Evolutionary conservation across 1,140 invertebrate species (phyloP), one percentile per base, ranked within the genome.

Genomic region (Delia radicum): DNA sequence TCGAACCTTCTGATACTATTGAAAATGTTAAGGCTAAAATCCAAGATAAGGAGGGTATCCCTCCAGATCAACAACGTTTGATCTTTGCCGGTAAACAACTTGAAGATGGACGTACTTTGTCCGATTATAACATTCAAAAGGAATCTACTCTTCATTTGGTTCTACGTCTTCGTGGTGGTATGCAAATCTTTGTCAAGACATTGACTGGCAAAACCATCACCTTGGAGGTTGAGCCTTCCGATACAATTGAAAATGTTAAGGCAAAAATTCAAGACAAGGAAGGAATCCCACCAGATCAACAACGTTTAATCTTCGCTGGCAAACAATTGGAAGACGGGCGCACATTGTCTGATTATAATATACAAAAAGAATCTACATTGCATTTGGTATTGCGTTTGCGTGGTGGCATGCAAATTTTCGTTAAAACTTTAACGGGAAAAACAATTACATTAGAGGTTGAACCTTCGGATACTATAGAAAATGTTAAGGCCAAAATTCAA

Each of bases 11-110:
- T 29, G 94, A 96, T 86, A 95, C 94, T 15, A 96, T 96, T 83
- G 94, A 96, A 87, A 95, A 96, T 92, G 94, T 96, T 0, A 96
- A 96, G 84, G 92, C 94, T 2, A 96, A 96, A 82, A 96, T 96
- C 82, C 94, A 96, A 86, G 91, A 96, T 76, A 95, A 93, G 85
- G 92, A 94, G 87, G 94, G 95, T 80, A 95, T 94, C 87, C 94
- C 94, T 55, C 93, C 94, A 77, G 94, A 95, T 87, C 93, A 95
- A 85, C 94, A 95, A 85, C 87, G 92, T 80, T 88, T 95, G 81
- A 95, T 95, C 84, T 96, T 96, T 87, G 95, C 91, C 81, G 95
- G 95, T 18, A 96, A 96, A 86, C 95, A 97, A 88, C 87, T 98
- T 31, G 95, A 97, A 87, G 95, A 97, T 91, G 95, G 94, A 3